These are phyloP conservation scores for Machimus atricapillus DNA, from an alignment of 2,888 invertebrate species.

Conservation along the genomic window DNA sequence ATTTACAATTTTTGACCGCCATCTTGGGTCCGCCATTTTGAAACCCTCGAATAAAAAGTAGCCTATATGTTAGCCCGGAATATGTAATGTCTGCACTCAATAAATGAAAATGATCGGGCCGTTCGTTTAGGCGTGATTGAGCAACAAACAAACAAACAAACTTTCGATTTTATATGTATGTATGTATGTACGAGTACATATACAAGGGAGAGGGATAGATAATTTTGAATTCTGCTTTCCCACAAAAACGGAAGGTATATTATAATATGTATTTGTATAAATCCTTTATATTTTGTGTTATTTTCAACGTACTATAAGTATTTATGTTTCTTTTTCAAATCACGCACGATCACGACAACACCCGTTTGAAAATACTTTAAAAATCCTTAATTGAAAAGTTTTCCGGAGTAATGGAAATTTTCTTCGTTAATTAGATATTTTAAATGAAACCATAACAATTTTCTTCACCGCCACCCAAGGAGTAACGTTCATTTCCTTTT, in stretches of 20 bases:
- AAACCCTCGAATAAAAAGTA: no score
- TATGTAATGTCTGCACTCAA: no score
- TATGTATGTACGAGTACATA: no score
- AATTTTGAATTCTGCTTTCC: not conserved
- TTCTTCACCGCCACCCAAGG: constrained; percentile 32
- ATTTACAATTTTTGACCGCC: no score
- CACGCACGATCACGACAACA: not conserved
- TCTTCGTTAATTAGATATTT: constrained; percentile 30
- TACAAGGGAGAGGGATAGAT: no score
- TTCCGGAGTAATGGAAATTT: constrained; percentile 13
- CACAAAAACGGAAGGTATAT: not conserved
- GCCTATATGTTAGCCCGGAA: no score
- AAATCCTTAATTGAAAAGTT: constrained; percentile 40
- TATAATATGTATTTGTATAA: no score
- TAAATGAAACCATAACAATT: constrained; percentile 38
- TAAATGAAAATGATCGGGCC: no score
- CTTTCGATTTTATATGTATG: no score
- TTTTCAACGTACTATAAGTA: not conserved
- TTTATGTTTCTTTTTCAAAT: constrained; percentile 11
- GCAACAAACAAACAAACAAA: no score
- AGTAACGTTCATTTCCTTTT: not conserved
- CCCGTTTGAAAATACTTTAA: constrained; percentile 9
- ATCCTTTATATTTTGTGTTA: not conserved
- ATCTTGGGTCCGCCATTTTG: no score
- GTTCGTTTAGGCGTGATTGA: no score